Evolutionary conservation across 2,797 vertebrate genomes (phyloP).

Genomic region (Remorina albescens): DNA sequence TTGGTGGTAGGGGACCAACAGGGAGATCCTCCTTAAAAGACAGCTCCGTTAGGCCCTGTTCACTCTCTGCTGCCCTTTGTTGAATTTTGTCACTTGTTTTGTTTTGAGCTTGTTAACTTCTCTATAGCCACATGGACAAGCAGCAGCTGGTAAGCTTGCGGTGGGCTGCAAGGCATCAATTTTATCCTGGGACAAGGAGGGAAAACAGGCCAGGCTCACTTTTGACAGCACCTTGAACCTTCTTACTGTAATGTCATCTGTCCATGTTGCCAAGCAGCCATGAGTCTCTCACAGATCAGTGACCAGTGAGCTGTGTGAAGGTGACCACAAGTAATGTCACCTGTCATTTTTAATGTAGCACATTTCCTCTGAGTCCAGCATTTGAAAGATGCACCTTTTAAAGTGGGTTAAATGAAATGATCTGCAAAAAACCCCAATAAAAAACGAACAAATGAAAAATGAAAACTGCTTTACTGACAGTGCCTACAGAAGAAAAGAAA

Average conservation of each 20-base stretch:
- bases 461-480: not conserved
- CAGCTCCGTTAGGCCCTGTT: constrained; percentile 72
- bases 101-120: constrained; percentile 89
- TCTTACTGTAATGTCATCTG: constrained; percentile 55
- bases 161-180: constrained; percentile 80
- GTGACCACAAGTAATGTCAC: constrained; percentile 21
- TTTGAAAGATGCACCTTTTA: not conserved
- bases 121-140: constrained; percentile 77
- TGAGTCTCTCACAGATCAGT: constrained; percentile 17
- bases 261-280: constrained; percentile 58
- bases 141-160: constrained; percentile 81
- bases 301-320: constrained; percentile 14
- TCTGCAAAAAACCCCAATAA: no score
- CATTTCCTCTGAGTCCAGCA: not conserved
- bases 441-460: not conserved
- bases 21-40: constrained; percentile 81
- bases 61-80: constrained; percentile 80
- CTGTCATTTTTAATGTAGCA: not conserved
- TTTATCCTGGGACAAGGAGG: constrained; percentile 69
- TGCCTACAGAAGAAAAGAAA: constrained; percentile 3
- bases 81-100: constrained; percentile 80
- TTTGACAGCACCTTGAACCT: constrained; percentile 77
- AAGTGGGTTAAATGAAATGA: not conserved
- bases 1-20: constrained; percentile 75
- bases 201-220: constrained; percentile 60